A percentile compares a stretch with the other conserved stretches of the same genome.
Conservation (phyloP, 2,797 vertebrate species). For the Leucoraja ocellata region DNA sequence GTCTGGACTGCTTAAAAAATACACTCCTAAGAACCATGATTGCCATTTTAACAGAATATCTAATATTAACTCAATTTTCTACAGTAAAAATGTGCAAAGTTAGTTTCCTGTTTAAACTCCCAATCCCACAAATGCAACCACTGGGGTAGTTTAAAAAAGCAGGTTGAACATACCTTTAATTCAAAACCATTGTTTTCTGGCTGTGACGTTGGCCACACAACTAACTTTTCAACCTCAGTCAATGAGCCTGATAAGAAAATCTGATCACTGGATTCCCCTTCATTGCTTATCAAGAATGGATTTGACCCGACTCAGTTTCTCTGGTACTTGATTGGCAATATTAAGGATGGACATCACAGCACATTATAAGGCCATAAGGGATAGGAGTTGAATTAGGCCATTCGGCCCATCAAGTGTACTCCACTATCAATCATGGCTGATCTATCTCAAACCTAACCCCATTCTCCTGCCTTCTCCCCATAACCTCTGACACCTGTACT, state of each 20-base stretch:
- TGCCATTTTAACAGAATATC: background rate
- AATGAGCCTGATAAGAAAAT: conserved; percentile 3
- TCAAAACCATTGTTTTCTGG: background rate
- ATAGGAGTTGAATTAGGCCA: no score
- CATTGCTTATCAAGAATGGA: background rate
- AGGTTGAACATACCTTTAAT: background rate
- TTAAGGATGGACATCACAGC: background rate
- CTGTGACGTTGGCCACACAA: background rate
- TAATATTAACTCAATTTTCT: background rate
- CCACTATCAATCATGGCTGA: no score
- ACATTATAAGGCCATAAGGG: background rate
- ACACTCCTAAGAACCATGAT: background rate
- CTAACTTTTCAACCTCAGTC: background rate
- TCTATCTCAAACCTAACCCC: no score
- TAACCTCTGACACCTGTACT: no score
- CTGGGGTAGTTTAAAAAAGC: background rate
- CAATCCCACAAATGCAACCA: background rate
- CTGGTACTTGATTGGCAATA: background rate
- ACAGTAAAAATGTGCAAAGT: background rate
- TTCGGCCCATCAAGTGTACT: no score
- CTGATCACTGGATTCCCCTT: background rate
- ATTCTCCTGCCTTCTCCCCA: no score
- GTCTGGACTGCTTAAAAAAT: background rate
- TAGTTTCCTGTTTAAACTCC: background rate
- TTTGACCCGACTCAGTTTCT: background rate